These are phyloP conservation scores for Diorhabda sublineata DNA, from an alignment of 1,140 invertebrate species.

Conservation along the genomic window DNA sequence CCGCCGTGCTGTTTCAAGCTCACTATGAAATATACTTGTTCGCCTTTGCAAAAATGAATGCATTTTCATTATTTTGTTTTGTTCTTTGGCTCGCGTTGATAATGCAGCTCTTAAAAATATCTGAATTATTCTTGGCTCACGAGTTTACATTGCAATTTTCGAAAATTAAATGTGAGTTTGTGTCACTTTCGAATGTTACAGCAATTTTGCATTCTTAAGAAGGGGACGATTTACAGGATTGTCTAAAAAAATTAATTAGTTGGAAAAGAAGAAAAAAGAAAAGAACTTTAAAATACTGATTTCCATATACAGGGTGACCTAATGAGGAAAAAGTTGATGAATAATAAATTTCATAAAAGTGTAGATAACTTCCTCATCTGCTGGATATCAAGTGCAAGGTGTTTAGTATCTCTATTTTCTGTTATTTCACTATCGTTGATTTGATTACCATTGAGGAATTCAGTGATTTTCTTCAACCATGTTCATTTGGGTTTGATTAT, in stretches of 20 bases:
- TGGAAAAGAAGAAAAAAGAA: no score
- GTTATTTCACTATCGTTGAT: no score
- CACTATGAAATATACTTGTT: constrained; percentile 26
- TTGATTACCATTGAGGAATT: no score
- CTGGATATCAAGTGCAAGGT: no score
- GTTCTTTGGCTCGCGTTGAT: constrained; percentile 19
- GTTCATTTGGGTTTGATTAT: no score
- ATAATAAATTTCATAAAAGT: no score
- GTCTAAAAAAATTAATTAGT: not conserved
- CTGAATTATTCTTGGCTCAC: constrained; percentile 7
- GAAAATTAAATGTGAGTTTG: constrained; percentile 1
- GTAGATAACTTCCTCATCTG: no score
- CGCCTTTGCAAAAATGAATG: constrained; percentile 34
- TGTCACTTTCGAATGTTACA: not conserved
- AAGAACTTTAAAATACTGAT: no score
- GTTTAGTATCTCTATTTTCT: no score
- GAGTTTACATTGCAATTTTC: constrained; percentile 6
- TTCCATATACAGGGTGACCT: no score
- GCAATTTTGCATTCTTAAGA: not conserved
- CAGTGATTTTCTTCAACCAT: no score
- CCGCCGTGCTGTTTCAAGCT: constrained; percentile 19
- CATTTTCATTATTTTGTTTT: constrained; percentile 39
- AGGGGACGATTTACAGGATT: not conserved
- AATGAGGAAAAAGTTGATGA: no score
- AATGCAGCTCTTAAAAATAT: constrained; percentile 19